Evolutionary conservation across 2,888 invertebrate species (phyloP).

Genomic region (Mellilla xanthometata): DNA sequence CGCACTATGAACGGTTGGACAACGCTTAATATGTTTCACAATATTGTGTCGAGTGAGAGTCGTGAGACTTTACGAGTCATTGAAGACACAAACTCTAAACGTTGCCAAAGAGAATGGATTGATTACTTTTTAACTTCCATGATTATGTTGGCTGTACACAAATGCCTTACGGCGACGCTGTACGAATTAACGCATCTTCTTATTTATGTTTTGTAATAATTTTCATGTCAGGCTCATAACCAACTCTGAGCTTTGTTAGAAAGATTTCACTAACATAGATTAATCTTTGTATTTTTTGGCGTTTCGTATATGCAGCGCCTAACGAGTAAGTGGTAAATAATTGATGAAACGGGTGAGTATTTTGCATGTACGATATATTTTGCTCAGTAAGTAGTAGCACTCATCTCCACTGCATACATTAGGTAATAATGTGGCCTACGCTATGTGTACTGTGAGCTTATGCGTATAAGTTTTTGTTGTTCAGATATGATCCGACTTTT

Average conservation of each 20-base stretch:
- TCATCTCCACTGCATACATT: too few relatives aligned
- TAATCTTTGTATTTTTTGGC: neutral
- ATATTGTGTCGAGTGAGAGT: conserved; percentile 61
- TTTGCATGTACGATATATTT: too few relatives aligned
- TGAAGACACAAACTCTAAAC: conserved; percentile 73
- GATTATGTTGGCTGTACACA: conserved; percentile 63
- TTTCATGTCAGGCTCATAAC: conserved; percentile 49
- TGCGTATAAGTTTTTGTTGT: too few relatives aligned
- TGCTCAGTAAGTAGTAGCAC: too few relatives aligned
- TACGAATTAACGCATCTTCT: conserved; percentile 48
- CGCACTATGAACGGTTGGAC: conserved; percentile 39
- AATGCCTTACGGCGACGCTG: conserved; percentile 60
- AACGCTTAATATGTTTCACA: conserved; percentile 63
- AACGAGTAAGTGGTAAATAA: too few relatives aligned
- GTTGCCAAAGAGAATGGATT: conserved; percentile 77
- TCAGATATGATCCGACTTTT: too few relatives aligned
- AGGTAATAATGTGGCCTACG: too few relatives aligned
- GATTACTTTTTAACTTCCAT: conserved; percentile 79
- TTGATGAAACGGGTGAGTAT: too few relatives aligned
- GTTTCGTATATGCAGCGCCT: too few relatives aligned
- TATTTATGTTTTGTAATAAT: conserved; percentile 63
- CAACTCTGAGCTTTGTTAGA: conserved; percentile 17
- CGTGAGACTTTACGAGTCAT: conserved; percentile 72
- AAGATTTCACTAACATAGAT: conserved; percentile 11
- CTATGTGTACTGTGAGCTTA: too few relatives aligned